Evolutionary conservation across 2,888 invertebrate species (phyloP), one percentile per base, ranked within the genome.

Genomic region (Amorpha juglandis): DNA sequence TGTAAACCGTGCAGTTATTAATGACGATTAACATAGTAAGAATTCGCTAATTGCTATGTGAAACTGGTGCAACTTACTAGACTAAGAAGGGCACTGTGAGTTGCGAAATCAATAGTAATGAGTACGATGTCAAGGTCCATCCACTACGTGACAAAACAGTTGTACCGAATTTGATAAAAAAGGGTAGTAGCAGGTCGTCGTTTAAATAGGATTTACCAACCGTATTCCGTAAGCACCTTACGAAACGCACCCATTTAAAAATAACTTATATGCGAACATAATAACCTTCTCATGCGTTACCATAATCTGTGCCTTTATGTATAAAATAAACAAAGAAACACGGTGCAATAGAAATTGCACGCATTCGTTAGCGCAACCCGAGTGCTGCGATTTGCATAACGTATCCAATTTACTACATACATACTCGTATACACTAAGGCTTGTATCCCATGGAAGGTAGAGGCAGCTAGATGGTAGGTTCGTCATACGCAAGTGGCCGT

Each of bases 41-140:
- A 71, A 72, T 74, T 75, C 69, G 73, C 70, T 78, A 75, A 77
- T 79, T 76, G 71, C 70, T 65, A 70, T 63, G 72, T 78, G 76
- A 78, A 83, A 74, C 72, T 76, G 71, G 75, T 74, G 74, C 79
- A 83, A 80, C 33, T 45, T 12, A 42, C 81, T 75, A 75, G 70
- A 68, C 64, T 38, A 38, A 70, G 74, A 77, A 79, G 78, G 79
- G 74, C 80, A 89, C 88, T 88, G 70, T 88, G 88, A 85, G 78
- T 84, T 82, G 77, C 79, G 87, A 89, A 88, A 89, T 86, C 82
- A 78, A 76, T 70, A 74, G 76, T 78, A 81, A 78, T 79, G 77
- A 73, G 68, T 74, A 72, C 74, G 81, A 75, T 90, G 90, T 91
- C 91, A 91, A 86, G 91, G 91, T 74, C 63, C 53, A 63, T 16